phyloP scores from a whole-genome alignment of 2,797 vertebrate genomes.

The Babyrousa celebensis region DNA sequence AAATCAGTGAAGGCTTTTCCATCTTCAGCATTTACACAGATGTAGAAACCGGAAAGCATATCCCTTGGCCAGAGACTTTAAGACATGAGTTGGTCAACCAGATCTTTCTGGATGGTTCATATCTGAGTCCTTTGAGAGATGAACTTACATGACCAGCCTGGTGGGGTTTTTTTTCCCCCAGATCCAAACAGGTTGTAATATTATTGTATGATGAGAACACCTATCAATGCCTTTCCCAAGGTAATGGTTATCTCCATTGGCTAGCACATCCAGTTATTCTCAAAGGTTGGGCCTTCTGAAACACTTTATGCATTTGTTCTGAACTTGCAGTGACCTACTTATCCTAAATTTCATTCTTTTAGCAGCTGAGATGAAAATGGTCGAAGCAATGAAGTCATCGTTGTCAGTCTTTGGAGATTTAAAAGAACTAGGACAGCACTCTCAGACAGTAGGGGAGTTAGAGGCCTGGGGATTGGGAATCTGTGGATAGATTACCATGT shows the following conservation, averaged over 20 bases:
- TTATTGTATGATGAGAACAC: neutral
- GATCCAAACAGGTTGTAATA: neutral
- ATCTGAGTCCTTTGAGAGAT: neutral
- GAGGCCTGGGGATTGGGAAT: constrained; percentile 54
- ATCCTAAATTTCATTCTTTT: constrained; percentile 80
- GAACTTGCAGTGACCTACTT: constrained; percentile 81
- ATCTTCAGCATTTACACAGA: neutral
- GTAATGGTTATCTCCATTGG: neutral
- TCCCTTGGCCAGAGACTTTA: neutral
- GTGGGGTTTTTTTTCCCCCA: neutral
- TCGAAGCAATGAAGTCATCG: constrained; percentile 77
- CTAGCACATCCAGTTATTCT: neutral
- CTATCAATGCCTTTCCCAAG: neutral
- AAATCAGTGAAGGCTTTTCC: neutral
- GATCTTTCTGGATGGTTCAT: neutral
- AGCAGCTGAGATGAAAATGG: constrained; percentile 83
- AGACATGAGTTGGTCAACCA: neutral
- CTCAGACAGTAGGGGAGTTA: constrained; percentile 32
- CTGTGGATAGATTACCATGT: constrained; percentile 36
- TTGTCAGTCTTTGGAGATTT: constrained; percentile 70
- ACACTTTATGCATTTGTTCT: constrained; percentile 79
- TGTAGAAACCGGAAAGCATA: neutral
- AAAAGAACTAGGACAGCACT: constrained; percentile 76
- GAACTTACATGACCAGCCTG: constrained; percentile 22
- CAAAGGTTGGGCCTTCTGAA: constrained; percentile 68